Evolutionary conservation across 2,888 invertebrate genomes (phyloP).

Genomic region (Acleris laterana): DNA sequence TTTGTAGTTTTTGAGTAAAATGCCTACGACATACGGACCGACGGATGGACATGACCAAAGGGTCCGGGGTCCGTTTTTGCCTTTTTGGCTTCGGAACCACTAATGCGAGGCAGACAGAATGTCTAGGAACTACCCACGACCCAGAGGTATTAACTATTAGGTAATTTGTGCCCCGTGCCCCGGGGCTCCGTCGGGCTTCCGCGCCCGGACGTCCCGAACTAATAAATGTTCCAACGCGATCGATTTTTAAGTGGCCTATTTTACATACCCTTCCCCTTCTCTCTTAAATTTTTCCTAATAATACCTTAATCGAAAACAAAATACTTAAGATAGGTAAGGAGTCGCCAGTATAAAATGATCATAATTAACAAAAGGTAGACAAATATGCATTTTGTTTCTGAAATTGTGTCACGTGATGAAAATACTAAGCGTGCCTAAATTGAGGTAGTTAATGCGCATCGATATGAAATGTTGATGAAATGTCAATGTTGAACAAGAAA

Average conservation of each 20-base stretch:
- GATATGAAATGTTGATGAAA: not conserved
- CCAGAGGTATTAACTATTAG: constrained; percentile 26
- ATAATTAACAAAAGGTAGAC: constrained; percentile 10
- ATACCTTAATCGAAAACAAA: not conserved
- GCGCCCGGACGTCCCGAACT: constrained; percentile 5
- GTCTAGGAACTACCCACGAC: not conserved
- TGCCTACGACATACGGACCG: too few species aligned
- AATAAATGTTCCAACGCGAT: constrained; percentile 24
- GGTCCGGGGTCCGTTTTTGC: too few species aligned
- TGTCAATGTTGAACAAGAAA: too few species aligned
- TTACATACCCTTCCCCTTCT: not conserved
- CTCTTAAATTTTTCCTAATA: not conserved
- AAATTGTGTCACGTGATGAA: constrained; percentile 28
- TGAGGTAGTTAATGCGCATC: too few species aligned
- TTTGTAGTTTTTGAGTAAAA: too few species aligned
- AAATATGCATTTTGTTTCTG: constrained; percentile 9
- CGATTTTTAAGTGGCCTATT: constrained; percentile 33
- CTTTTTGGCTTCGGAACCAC: too few species aligned
- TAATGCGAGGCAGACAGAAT: too few species aligned
- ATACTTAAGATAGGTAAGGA: not conserved
- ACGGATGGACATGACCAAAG: too few species aligned
- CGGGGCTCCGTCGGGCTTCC: constrained; percentile 5
- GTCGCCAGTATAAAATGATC: not conserved
- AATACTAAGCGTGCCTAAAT: constrained; percentile 4
- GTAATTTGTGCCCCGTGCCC: constrained; percentile 26